Conservation (phyloP, 2,888 invertebrate species). For the Hylaea fasciaria region DNA sequence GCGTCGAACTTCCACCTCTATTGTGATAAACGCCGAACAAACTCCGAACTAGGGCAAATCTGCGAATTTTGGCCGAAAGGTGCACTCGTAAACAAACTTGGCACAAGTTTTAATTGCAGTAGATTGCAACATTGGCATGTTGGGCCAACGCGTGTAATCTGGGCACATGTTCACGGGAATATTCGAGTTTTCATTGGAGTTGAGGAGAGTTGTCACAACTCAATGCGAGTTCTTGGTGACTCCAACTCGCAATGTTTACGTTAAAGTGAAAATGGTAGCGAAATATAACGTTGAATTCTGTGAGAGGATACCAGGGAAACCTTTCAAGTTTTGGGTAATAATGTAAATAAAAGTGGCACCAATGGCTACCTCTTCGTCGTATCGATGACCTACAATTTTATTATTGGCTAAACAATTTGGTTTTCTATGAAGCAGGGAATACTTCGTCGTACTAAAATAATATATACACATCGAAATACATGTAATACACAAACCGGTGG, state of each 20-base stretch:
- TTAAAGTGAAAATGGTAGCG: not conserved
- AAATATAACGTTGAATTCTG: too few relatives aligned
- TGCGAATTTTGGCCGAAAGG: conserved; percentile 71
- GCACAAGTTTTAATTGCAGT: conserved; percentile 78
- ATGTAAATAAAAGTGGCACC: too few relatives aligned
- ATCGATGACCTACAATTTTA: too few relatives aligned
- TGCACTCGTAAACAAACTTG: conserved; percentile 78
- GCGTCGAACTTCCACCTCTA: conserved; percentile 61
- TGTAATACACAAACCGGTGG: too few relatives aligned
- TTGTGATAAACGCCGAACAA: conserved; percentile 66
- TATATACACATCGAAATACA: too few relatives aligned
- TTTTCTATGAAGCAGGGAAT: too few relatives aligned
- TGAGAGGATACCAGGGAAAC: too few relatives aligned
- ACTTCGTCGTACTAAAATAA: too few relatives aligned
- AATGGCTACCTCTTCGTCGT: too few relatives aligned
- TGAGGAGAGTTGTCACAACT: conserved; percentile 9
- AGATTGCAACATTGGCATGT: conserved; percentile 65
- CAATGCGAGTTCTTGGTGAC: conserved; percentile 22
- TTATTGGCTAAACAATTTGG: too few relatives aligned
- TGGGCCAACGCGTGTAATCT: conserved; percentile 45
- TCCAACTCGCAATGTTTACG: conserved; percentile 14
- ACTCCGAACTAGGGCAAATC: conserved; percentile 58
- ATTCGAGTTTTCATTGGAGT: conserved; percentile 40
- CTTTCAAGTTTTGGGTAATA: too few relatives aligned
- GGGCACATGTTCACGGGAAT: conserved; percentile 42